Evolutionary conservation across 1,140 invertebrate species (phyloP).

Genomic region (Eurosta solidaginis): DNA sequence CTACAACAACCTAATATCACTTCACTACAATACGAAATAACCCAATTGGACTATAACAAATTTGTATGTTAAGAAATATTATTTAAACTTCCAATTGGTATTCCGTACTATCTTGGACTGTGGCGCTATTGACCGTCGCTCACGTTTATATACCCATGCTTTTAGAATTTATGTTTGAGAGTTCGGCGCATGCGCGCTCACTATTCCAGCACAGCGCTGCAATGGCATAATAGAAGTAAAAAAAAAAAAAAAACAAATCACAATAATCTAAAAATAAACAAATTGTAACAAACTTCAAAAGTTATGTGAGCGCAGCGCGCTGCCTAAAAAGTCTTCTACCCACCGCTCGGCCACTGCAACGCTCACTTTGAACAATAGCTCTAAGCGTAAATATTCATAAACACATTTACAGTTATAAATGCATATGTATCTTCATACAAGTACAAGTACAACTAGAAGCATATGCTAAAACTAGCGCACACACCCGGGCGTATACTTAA

Average conservation of each 20-base stretch:
- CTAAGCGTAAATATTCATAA: neutral
- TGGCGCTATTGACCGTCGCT: slow-evolving; percentile 37
- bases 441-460: no score
- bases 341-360: neutral
- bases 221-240: slow-evolving; percentile 39
- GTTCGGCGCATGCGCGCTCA: neutral
- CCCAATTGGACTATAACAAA: slow-evolving; percentile 57
- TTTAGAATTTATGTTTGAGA: slow-evolving; percentile 34
- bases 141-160: slow-evolving; percentile 49
- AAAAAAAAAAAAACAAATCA: no score
- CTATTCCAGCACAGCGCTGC: slow-evolving; percentile 36
- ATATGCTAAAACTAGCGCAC: neutral
- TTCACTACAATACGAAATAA: slow-evolving; percentile 20
- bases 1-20: neutral
- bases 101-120: slow-evolving; percentile 52
- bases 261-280: no score
- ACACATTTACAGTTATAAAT: neutral
- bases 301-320: neutral
- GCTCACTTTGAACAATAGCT: neutral
- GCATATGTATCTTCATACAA: no score
- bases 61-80: neutral
- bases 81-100: slow-evolving; percentile 59
- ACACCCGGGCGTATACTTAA: slow-evolving; percentile 21
- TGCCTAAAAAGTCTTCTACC: neutral
- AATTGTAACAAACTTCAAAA: slow-evolving; percentile 15